phyloP scores from a whole-genome alignment of 2,888 invertebrate species.

The Acanthosepion lycidas region DNA sequence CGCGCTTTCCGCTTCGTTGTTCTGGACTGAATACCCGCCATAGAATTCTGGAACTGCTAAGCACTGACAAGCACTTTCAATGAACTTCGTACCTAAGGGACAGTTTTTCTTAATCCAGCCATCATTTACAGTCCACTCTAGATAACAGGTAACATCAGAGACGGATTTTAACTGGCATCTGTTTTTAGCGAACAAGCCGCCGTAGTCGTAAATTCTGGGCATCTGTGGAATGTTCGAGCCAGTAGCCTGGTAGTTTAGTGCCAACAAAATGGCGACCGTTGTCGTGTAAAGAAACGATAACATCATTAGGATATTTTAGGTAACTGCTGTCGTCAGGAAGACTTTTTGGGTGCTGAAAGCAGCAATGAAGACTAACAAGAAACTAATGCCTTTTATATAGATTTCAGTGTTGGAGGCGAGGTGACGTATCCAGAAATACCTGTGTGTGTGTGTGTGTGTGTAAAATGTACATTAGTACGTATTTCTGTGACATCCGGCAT shows the following conservation, averaged over 20 bases:
- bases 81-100: not conserved
- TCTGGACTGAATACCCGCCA: not conserved
- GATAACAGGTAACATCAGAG: not conserved
- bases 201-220: not conserved
- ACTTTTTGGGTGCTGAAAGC: not conserved
- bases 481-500: not conserved
- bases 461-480: not conserved
- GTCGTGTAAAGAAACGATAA: not conserved
- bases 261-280: not conserved
- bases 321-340: not conserved
- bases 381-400: not conserved
- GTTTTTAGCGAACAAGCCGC: not conserved
- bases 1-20: not conserved
- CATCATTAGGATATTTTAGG: not conserved
- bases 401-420: not conserved
- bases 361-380: not conserved
- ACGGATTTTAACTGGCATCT: not conserved
- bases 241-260: not conserved
- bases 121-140: not conserved
- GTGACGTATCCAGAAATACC: not conserved
- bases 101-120: not conserved
- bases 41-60: not conserved
- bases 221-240: not conserved
- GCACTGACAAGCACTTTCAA: not conserved
- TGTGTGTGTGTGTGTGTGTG: not conserved